Evolutionary conservation across 2,797 vertebrate genomes (phyloP), one percentile per base, ranked within the genome.

Genomic region (Scolopax rusticola): DNA sequence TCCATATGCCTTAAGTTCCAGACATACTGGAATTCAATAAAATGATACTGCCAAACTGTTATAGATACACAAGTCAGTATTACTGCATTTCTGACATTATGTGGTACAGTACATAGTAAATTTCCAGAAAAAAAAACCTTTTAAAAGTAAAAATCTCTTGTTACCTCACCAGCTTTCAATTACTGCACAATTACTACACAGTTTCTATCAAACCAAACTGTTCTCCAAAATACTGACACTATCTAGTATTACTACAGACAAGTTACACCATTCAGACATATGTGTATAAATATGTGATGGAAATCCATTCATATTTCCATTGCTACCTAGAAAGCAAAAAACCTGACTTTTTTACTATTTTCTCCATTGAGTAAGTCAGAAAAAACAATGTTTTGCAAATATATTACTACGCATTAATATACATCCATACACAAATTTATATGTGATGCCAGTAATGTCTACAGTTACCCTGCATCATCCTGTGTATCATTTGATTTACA

Each of bases 21-120:
- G 95, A 94, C 87, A 93, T 71, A 51, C 16, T 80, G 83, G 90
- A 97, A 96, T 94, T 96, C 67, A 90, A 77, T 84, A 92, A 90
- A 95, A 83, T 15, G 50, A 80, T 51, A 67, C 21, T 89, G 93
- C 94, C 91, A 93, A 96, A 84, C 40, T 77, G 60, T 40, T 70
- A 93, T 12, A 82, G 56, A 70, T 60, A 78, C 45, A 79, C 14
- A 84, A 90, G 43, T 84, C 87, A 74, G 59, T 84, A 84, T 75
- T 60, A 86, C 45, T 90, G 70, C 56, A 90, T 95, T 94, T 90
- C 57, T 74, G n/a, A 61, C 70, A 56, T 82, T 90, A 94, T 54
- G 75, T 82, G 7, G 48, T 83, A 73, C 30, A 65, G 40, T 94
- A 84, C 7, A 69, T 1, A 78, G 32, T 23, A 48, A 60, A 87